These are phyloP conservation scores for Butorides virescens DNA, from an alignment of 2,113 vertebrate species.

Conservation along the genomic window DNA sequence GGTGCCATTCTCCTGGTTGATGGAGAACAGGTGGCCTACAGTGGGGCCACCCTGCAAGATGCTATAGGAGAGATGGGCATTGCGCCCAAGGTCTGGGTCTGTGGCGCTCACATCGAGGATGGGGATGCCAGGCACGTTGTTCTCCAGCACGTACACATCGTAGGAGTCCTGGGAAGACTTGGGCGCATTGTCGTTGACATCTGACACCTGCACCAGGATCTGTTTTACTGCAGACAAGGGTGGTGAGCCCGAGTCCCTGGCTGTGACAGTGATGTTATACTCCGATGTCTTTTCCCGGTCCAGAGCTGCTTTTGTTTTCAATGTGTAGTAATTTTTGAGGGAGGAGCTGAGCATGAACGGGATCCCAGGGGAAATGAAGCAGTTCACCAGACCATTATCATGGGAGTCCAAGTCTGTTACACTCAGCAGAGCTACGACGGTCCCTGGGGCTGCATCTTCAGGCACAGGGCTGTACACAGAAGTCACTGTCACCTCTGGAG, in stretches of 20 bases:
- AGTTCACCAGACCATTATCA: slow-evolving; percentile 75
- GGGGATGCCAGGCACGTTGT: slow-evolving; percentile 78
- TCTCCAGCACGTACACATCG: slow-evolving; percentile 84
- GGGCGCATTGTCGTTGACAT: slow-evolving; percentile 81
- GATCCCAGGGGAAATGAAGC: slow-evolving; percentile 68
- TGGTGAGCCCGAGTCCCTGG: slow-evolving; percentile 71
- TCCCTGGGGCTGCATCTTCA: slow-evolving; percentile 76
- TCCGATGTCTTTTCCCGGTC: slow-evolving; percentile 72
- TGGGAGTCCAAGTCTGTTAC: slow-evolving; percentile 77
- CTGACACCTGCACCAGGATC: slow-evolving; percentile 74
- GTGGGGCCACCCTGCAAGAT: slow-evolving; percentile 69
- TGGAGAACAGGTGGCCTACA: slow-evolving; percentile 74
- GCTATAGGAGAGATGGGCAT: slow-evolving; percentile 78
- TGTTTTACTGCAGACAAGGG: slow-evolving; percentile 65
- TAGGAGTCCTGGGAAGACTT: slow-evolving; percentile 76
- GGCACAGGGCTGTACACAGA: slow-evolving; percentile 77
- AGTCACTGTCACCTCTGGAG: slow-evolving; percentile 75
- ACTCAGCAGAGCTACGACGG: slow-evolving; percentile 74
- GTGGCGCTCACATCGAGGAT: slow-evolving; percentile 79
- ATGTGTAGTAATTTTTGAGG: slow-evolving; percentile 77
- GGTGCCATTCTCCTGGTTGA: slow-evolving; percentile 72
- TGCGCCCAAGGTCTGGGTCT: slow-evolving; percentile 75
- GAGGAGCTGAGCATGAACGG: slow-evolving; percentile 77
- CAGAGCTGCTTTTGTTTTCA: slow-evolving; percentile 73
- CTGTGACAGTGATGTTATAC: slow-evolving; percentile 78